Evolutionary conservation across 2,888 invertebrate genomes (phyloP), one percentile per base, ranked within the genome.

Genomic region (Chalcosyrphus nemorum): DNA sequence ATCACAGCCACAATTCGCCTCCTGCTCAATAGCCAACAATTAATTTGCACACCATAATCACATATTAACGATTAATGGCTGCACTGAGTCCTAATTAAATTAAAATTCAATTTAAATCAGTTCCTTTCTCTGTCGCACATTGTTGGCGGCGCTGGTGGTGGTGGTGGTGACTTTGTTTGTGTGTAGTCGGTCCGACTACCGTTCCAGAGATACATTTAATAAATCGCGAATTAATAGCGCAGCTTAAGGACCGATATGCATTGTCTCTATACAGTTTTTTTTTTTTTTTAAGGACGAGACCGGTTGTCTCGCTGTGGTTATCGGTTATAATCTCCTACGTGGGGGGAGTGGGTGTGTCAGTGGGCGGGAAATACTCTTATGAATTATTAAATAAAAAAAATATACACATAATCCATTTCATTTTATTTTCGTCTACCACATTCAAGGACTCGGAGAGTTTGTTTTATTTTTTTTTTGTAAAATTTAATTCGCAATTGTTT

Each of bases 1-100:
- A 72, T 50, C 57, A 29, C 15, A 57, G 41, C 57, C 54, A 78
- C 77, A 41, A 29, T 41, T 47, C 21, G 9, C 11, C 68, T 84
- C 84, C 84, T 80, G 80, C 65, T 84, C 80, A 80, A 84, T 84
- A 38, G 56, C 84, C 80, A 75, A 65, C 74, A 84, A 80, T 84
- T 84, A 84, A 84, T 84, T 84, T 84, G 74, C 74, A 78, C 81
- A 43, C 84, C 84, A 84, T 84, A 84, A 84, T 84, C 80, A 84
- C 84, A 84, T 84, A 84, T 84, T 84, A 84, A 84, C 84, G 63
- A 80, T 84, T 84, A 84, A 84, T 75, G 74, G 74, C 70, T 65
- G 57, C 59, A 63, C 45, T 56, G 70, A 84, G 74, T 84, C 80
- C 84, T 84, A 84, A 84, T 84, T 84, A 78, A 84, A 84, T 84